These are phyloP conservation scores for Lepidurus apus DNA, from an alignment of 1,140 invertebrate genomes.

Conservation along the genomic window DNA sequence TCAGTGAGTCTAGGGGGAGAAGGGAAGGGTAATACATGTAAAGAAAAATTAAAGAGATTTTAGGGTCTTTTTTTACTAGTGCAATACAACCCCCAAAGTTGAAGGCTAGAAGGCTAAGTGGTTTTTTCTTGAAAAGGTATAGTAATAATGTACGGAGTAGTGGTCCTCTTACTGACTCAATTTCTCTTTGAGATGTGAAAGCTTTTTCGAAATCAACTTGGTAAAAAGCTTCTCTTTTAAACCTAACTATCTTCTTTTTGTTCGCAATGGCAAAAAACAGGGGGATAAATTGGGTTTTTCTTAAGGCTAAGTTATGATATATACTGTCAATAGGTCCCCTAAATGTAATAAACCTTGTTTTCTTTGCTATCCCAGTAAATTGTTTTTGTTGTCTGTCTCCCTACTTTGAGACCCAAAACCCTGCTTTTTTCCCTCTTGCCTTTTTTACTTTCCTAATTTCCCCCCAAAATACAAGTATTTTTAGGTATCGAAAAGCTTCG, in stretches of 20 bases:
- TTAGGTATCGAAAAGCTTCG: background rate
- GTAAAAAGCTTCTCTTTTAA: background rate
- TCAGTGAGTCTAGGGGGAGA: no score
- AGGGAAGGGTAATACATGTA: no score
- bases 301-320: slow-evolving; percentile 14
- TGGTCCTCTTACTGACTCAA: no score
- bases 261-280: slow-evolving; percentile 11
- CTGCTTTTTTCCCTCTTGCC: background rate
- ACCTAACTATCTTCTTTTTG: background rate
- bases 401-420: background rate
- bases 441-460: background rate
- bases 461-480: background rate
- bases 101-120: no score
- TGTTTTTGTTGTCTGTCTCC: no score
- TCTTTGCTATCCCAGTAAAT: background rate
- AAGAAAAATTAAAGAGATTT: no score
- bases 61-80: no score
- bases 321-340: slow-evolving; percentile 14
- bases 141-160: no score
- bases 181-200: no score
- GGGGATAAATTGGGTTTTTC: background rate
- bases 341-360: background rate
- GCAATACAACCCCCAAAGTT: no score
- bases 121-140: no score
- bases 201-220: background rate